phyloP scores from a whole-genome alignment of 2,888 invertebrate species.

The Rotaria magnacalcarata region DNA sequence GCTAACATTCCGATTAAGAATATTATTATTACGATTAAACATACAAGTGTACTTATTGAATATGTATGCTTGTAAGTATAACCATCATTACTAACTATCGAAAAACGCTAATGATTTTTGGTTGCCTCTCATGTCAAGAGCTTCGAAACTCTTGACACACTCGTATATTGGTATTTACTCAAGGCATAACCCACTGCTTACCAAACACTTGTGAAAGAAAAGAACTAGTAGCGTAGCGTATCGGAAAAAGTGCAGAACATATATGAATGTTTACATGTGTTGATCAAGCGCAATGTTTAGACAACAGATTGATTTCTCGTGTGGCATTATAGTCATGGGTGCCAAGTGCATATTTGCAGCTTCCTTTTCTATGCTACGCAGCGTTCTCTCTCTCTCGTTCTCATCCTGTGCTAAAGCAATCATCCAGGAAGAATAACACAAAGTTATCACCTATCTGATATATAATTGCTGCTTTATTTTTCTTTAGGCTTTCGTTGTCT shows the following conservation, averaged over 20 bases:
- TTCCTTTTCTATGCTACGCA: not conserved
- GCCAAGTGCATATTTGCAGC: constrained; percentile 24
- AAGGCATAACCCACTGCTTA: constrained; percentile 17
- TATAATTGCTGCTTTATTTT: not conserved
- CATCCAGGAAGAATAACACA: not conserved
- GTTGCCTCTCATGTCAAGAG: not conserved
- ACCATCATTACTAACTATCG: too few relatives aligned
- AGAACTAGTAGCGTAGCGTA: constrained; percentile 13
- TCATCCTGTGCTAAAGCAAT: not conserved
- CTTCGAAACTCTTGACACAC: not conserved
- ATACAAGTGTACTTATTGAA: not conserved
- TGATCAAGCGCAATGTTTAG: constrained; percentile 27
- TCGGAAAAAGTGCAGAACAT: not conserved
- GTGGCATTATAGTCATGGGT: constrained; percentile 8
- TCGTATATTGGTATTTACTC: not conserved
- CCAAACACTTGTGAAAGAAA: constrained; percentile 1
- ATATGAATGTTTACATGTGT: constrained; percentile 12
- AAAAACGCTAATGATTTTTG: not conserved
- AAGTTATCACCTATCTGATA: constrained; percentile 3
- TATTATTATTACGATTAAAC: too few relatives aligned
- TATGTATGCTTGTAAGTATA: too few relatives aligned
- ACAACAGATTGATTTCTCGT: constrained; percentile 14
- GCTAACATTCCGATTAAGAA: not conserved
- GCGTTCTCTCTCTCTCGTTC: not conserved
- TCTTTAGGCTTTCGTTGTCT: not conserved